Evolutionary conservation across 2,113 vertebrate genomes (phyloP), one percentile per base, ranked within the genome.

Genomic region (Spea bombifrons): DNA sequence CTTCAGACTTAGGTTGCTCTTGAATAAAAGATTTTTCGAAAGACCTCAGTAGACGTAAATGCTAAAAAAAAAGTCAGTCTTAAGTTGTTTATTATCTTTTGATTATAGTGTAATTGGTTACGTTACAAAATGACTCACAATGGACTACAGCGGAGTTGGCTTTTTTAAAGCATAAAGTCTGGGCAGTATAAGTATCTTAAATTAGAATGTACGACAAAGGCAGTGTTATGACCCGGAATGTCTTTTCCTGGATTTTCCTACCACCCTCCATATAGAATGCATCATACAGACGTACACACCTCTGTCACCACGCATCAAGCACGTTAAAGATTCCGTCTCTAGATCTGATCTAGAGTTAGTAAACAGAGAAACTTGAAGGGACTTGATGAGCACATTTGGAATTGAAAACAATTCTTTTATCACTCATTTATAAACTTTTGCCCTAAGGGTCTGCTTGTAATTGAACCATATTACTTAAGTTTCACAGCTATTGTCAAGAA

Each of bases 391-490:
- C 13, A 63, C 49, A 30, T 71, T 77, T 70, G 55, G 50, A 68
- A 61, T 63, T 59, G 10, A n/a, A 53, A 46, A 57, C 30, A 65
- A 47, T 76, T 76, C 52, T 61, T 76, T 59, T 69, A 68, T 76
- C 46, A 70, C 4, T 57, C 66, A 67, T 63, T 69, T 77, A 77
- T 70, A 61, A 15, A 76, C 17, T 70, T 69, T 50, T 70, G 67
- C 66, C 75, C 47, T 43, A n/a, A 63, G 67, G 66, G 66, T 49
- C 45, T 50, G 46, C 46, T 63, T 50, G 55, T 77, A 77, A 77
- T 77, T 77, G 66, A 70, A 70, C 45, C 55, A 70, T 77, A 77
- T 63, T 77, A 77, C 75, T 77, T 77, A 70, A 71, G 49, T 68
- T 63, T 69, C 66, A 71, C 66, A 70, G 66, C 69, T 71, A 70